Conservation (phyloP, 2,888 invertebrate genomes). For the Catocala fraxini region DNA sequence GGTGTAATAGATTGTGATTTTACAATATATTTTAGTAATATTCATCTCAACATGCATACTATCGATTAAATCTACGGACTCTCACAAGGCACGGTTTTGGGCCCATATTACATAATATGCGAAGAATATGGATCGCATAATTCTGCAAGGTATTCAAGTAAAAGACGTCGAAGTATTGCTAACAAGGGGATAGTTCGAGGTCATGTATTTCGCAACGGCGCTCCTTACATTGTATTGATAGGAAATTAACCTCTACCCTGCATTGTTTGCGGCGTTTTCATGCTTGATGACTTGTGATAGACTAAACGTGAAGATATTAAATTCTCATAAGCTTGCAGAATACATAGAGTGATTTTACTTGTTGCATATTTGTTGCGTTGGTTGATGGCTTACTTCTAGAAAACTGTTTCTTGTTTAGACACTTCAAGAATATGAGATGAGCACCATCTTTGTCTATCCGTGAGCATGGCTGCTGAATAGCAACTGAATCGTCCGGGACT, state of each 20-base stretch:
- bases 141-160: constrained; percentile 4
- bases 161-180: constrained; percentile 22
- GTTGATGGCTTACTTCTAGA: no score
- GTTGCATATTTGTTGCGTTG: no score
- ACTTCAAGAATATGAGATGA: no score
- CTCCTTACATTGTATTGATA: constrained; percentile 38
- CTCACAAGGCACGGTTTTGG: constrained; percentile 1
- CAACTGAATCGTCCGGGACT: no score
- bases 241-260: constrained; percentile 49
- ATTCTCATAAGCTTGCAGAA: constrained; percentile 19
- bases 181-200: constrained; percentile 28
- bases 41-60: no score
- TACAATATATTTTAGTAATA: no score
- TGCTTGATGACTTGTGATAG: constrained; percentile 42
- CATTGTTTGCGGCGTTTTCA: constrained; percentile 41
- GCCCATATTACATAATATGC: neutral
- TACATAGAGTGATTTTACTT: neutral
- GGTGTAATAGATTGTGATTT: no score
- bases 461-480: no score
- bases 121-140: constrained; percentile 1
- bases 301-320: constrained; percentile 33
- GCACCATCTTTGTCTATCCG: no score
- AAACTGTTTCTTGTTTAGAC: no score
- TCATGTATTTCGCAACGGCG: constrained; percentile 27
- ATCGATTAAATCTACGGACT: neutral